Base-by-base conservation (phyloP, 2,888 invertebrate species). In the Aphrophora alni region DNA sequence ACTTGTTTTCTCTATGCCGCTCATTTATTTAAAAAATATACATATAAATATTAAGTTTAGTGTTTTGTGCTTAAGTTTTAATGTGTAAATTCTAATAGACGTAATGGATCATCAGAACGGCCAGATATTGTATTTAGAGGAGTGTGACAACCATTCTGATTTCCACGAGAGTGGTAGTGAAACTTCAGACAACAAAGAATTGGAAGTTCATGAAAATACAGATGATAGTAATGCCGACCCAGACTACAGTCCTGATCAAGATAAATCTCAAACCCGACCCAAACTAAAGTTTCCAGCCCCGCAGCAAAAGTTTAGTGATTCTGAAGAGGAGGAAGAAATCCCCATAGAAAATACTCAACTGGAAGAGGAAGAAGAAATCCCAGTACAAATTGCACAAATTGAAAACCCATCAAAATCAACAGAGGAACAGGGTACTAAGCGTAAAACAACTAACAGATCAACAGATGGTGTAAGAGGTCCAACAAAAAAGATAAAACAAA, bases 331-430 rank as follows among this genome's bases (percentile, higher is more conserved):
- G n/a, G n/a, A n/a, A n/a, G n/a, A n/a, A n/a, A n/a, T n/a, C n/a
- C n/a, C n/a, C n/a, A n/a, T n/a, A 38, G 38, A n/a, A 33, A 74
- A 28, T n/a, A n/a, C n/a, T n/a, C n/a, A n/a, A 25, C 17, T 25
- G 25, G 26, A 71, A n/a, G 26, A 74, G 38, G 27, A 74, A 26
- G 27, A 21, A 21, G n/a, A 74, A 28, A 38, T 21, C 38, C 25
- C 24, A n/a, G n/a, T 38, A 74, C 28, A 74, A 38, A 74, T 28
- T 38, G 25, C 76, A 24, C n/a, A 76, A 76, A 44, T 76, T 27
- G 59, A 76, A 76, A 76, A 24, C 38, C 76, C 76, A 51, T 76
- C 76, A n/a, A 76, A n/a, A 76, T 76, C 76, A 27, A 76, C 51
- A 76, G 76, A 76, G 5, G 76, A 76, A 12, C 59, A 76, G 26